A percentile compares a stretch with the other conserved stretches of the same genome.
phyloP scores from a whole-genome alignment of 2,797 vertebrate species.

The Phrynocephalus guinanensis region DNA sequence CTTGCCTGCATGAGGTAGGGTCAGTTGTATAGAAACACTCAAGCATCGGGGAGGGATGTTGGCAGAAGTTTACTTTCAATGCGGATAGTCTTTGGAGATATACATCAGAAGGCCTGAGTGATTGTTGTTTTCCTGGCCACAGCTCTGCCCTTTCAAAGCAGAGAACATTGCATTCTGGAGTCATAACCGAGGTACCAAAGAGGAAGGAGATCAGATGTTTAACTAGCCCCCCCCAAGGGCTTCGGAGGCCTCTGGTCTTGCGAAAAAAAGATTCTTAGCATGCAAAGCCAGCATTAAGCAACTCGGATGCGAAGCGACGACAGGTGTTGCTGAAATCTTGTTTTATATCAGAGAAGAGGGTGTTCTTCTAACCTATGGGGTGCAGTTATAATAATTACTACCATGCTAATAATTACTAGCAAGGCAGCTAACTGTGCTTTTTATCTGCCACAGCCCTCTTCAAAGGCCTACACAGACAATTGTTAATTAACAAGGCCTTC shows the following conservation, averaged over 20 bases:
- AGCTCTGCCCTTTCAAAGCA: neutral
- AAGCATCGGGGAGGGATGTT: neutral
- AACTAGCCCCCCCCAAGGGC: conserved; percentile 14
- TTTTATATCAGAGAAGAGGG: conserved; percentile 50
- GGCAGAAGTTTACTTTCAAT: neutral
- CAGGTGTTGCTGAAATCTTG: conserved; percentile 47
- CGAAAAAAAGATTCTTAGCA: conserved; percentile 63
- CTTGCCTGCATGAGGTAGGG: neutral
- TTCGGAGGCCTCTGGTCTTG: conserved; percentile 2
- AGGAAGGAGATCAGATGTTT: conserved; percentile 20
- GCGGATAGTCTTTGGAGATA: neutral
- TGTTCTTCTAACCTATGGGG: conserved; percentile 45
- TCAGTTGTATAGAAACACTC: too few species aligned
- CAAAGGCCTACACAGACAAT: conserved; percentile 53
- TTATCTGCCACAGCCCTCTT: conserved; percentile 51
- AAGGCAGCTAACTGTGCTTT: conserved; percentile 38
- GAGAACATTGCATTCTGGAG: conserved; percentile 27
- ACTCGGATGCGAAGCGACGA: conserved; percentile 11
- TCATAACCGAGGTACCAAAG: neutral
- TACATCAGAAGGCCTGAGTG: conserved; percentile 23
- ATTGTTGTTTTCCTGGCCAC: conserved; percentile 11
- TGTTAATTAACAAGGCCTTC: conserved; percentile 53
- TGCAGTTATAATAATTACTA: conserved; percentile 64
- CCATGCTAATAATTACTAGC: conserved; percentile 44
- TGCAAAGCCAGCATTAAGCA: conserved; percentile 61